phyloP scores from a whole-genome alignment of 2,797 vertebrate genomes.

The Pogonophryne albipinna region DNA sequence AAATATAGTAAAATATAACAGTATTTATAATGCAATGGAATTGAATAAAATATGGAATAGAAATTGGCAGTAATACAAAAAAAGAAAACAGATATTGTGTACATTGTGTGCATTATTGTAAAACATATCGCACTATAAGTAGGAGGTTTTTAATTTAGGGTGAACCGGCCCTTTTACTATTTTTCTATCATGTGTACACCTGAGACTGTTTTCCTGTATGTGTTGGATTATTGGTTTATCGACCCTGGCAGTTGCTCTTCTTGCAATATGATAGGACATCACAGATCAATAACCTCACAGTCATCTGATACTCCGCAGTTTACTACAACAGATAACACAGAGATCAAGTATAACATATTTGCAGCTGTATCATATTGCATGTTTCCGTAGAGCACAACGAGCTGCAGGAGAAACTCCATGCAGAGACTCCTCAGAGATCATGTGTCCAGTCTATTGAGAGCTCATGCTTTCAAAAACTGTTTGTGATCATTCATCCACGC shows the following conservation, averaged over 20 bases:
- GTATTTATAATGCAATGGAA: too few relatives aligned
- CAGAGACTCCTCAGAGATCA: conserved; percentile 60
- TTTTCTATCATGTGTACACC: too few relatives aligned
- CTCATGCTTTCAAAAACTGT: conserved; percentile 63
- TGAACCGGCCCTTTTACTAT: too few relatives aligned
- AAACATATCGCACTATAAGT: too few relatives aligned
- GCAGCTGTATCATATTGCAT: conserved; percentile 41
- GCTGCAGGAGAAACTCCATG: conserved; percentile 48
- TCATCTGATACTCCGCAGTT: conserved; percentile 37
- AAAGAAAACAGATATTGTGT: too few relatives aligned
- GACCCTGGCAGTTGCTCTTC: conserved; percentile 16
- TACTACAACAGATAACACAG: conserved; percentile 39
- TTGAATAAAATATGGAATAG: too few relatives aligned
- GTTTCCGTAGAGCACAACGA: conserved; percentile 28
- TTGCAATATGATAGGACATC: conserved; percentile 21
- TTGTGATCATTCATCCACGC: conserved; percentile 48
- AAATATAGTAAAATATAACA: too few relatives aligned
- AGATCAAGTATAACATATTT: conserved; percentile 22
- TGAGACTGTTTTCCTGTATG: not conserved
- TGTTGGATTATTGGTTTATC: conserved; percentile 17
- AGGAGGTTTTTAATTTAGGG: too few relatives aligned
- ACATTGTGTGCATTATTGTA: too few relatives aligned
- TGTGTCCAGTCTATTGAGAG: conserved; percentile 65
- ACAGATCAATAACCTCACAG: conserved; percentile 30
- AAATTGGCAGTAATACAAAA: too few relatives aligned